Base-by-base conservation (phyloP, 2,113 vertebrate genomes). In the Canis aureus region DNA sequence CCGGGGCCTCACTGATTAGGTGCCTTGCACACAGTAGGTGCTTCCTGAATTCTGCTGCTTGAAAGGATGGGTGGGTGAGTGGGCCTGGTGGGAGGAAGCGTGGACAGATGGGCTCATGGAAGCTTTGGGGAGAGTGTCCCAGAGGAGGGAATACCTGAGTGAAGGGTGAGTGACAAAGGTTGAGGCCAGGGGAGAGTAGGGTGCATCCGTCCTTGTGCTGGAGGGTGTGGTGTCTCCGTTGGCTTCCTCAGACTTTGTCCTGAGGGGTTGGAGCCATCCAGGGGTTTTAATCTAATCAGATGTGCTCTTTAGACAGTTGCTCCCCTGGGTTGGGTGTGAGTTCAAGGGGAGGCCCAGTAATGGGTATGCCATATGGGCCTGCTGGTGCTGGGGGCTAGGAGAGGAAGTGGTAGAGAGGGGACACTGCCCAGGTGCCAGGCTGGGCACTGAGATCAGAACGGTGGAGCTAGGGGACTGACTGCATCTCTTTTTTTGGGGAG, bases 241-340 rank as follows among this genome's bases (percentile, higher is more conserved):
- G 27, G 10, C 43, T 76, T 96, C 86, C 95, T 27, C 23, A 90
- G 97, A 97, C 92, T 96, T 97, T 90, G 71, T 74, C 67, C 67
- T 83, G 59, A 78, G 53, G 67, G 64, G 8, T 55, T 74, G 19
- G 64, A 82, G 29, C 55, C 49, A 43, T 66, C 16, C 25, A n/a
- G 51, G n/a, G 60, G 7, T 73, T 89, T 73, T 81, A 55, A 69
- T 82, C 35, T 79, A 35, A 38, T 64, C 57, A 1, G 1, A 35
- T 94, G 55, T 94, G 32, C 51, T 53, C 93, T 84, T 67, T 51
- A 59, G 89, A 57, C 11, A 1, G 10, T 49, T 13, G 0, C 11
- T 62, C 7, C 25, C 9, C 29, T 57, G 59, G n/a, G 12, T 17
- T 29, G 32, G 57, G 15, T 79, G 27, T 94, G 67, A 73, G 53